Percentiles rank a stretch among this genome's conserved stretches.
Conservation (phyloP, 2,888 invertebrate genomes). For the Andrena chrysosceles region DNA sequence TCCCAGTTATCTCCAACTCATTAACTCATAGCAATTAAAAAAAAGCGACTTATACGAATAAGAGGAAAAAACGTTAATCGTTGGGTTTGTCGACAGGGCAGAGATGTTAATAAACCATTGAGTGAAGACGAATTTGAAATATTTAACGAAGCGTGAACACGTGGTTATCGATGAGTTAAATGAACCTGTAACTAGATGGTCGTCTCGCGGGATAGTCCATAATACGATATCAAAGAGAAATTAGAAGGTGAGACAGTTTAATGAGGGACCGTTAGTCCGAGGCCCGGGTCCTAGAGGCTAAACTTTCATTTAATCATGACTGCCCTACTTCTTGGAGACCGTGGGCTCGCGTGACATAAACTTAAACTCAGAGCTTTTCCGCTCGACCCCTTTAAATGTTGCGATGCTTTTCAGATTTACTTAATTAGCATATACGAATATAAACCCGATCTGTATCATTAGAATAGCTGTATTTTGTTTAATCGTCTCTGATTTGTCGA, state of each 20-base stretch:
- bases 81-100: background rate
- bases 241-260: background rate
- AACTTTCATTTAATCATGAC: constrained; percentile 63
- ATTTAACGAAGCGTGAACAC: constrained; percentile 18
- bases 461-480: background rate
- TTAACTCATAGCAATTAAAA: background rate
- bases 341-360: constrained; percentile 33
- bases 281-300: background rate
- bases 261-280: background rate
- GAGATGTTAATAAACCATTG: constrained; percentile 2
- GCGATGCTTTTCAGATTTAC: background rate
- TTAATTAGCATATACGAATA: background rate
- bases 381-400: constrained; percentile 14
- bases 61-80: background rate
- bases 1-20: too few species aligned
- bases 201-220: background rate
- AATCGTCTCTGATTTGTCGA: background rate
- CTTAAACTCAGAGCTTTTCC: constrained; percentile 6
- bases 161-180: constrained; percentile 14
- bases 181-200: background rate
- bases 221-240: background rate
- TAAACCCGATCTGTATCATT: background rate
- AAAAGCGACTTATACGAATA: background rate
- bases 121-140: background rate
- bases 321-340: constrained; percentile 50